Conservation (phyloP, 2,888 invertebrate species). For the Dynastes grantii region DNA sequence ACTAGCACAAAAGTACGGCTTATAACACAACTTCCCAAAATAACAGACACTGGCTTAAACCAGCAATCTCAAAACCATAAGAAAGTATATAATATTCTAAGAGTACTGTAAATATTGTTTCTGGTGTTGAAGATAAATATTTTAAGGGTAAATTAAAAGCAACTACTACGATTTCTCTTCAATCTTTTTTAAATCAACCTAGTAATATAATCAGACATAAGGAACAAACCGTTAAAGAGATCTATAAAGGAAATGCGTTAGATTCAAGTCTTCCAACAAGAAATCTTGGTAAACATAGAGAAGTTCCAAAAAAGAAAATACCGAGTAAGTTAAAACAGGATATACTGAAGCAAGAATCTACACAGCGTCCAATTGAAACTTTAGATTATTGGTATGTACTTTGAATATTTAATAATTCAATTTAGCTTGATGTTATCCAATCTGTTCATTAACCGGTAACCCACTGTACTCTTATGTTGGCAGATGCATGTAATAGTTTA, state of each 20-base stretch:
- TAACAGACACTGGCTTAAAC: background rate
- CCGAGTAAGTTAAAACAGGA: constrained; percentile 57
- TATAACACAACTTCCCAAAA: constrained; percentile 3
- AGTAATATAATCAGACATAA: constrained; percentile 34
- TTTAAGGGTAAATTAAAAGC: background rate
- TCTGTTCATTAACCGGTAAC: no score
- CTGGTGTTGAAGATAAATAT: background rate
- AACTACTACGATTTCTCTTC: background rate
- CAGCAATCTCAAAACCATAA: background rate
- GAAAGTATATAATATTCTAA: no score
- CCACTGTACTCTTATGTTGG: no score
- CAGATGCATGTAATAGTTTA: no score
- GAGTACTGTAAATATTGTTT: background rate
- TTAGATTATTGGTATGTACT: constrained; percentile 34
- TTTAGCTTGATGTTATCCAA: no score
- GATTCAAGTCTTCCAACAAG: constrained; percentile 60
- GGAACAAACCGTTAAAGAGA: constrained; percentile 19
- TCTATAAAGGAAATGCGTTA: constrained; percentile 56
- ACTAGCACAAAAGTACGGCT: constrained; percentile 13
- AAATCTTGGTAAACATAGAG: constrained; percentile 58
- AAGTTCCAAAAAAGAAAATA: constrained; percentile 57
- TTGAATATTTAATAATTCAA: background rate
- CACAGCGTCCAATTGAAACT: background rate
- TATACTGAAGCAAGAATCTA: constrained; percentile 48
- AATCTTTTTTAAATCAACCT: constrained; percentile 7